Evolutionary conservation across 2,888 invertebrate genomes (phyloP), one percentile per base, ranked within the genome.

Genomic region (Trilocha varians): DNA sequence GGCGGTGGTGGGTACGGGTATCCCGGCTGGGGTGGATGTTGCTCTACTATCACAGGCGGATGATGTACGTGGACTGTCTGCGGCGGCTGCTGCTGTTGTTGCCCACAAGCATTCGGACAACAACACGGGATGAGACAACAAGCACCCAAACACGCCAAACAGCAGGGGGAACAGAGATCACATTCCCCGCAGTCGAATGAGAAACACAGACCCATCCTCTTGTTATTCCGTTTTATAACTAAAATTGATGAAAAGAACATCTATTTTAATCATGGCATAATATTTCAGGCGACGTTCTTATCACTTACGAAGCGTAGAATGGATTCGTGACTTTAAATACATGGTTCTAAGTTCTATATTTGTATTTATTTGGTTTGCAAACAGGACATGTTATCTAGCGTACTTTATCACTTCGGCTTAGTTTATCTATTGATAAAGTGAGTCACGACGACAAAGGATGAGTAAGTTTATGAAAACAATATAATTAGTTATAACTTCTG

Each of bases 41-140:
- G 74, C 13, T 77, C 69, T 9, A 78, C 53, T 32, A 73, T 47
- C 11, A 70, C 55, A 2, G 73, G 66, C 1, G 79, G 79, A 2
- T 78, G 83, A 16, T 82, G 83, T 2, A 80, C 63, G 34, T 75
- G 67, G n/a, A 82, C 68, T 0, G 74, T 70, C 41, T 72, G 78
- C 0, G 70, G 71, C 0, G 70, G 80, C 0, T 53, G 78, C 37
- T 58, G 65, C 11, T 74, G 70, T 33, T 82, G 79, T 45, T 75
- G 78, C 0, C 84, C 84, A 38, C 84, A 84, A 3, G 82, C 83
- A 59, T 84, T 83, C 1, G 83, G 82, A 42, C 84, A 85, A 42
- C 78, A 58, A 50, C 84, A 83, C 13, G 84, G 83, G 13, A 83
- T 59, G 49, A 83, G 59, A 50, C 84, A 85, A 54, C 83, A 83